Conservation (phyloP, 1,140 invertebrate genomes). For the Drosophila oshimai region DNA sequence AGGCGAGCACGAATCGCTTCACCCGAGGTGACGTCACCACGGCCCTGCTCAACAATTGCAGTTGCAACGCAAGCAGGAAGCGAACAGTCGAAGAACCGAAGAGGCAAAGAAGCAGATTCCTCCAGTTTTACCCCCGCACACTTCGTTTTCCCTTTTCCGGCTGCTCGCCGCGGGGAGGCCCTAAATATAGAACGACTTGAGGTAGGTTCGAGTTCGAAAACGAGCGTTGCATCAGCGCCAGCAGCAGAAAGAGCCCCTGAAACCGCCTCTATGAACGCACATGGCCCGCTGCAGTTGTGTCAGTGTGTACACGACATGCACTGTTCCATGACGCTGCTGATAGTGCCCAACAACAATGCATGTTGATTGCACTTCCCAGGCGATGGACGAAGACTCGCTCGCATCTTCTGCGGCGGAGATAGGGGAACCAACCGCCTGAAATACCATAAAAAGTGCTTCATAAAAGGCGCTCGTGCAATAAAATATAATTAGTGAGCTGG, state of each 20-base stretch:
- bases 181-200: conserved; percentile 78
- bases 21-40: conserved; percentile 19
- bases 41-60: conserved; percentile 7
- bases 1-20: conserved; percentile 18
- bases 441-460: conserved; percentile 46
- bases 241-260: conserved; percentile 20
- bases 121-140: neutral
- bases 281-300: conserved; percentile 3
- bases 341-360: conserved; percentile 49
- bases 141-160: conserved; percentile 2
- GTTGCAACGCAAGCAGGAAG: conserved; percentile 3
- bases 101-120: conserved; percentile 5
- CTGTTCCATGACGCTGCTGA: conserved; percentile 64
- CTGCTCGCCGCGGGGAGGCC: conserved; percentile 27
- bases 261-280: conserved; percentile 53
- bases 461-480: conserved; percentile 50
- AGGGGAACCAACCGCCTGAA: conserved; percentile 5
- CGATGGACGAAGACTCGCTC: neutral
- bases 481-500: conserved; percentile 67
- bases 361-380: conserved; percentile 15
- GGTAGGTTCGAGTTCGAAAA: conserved; percentile 54
- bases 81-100: neutral
- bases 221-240: conserved; percentile 9
- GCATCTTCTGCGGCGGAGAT: neutral
- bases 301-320: conserved; percentile 33